A percentile compares a stretch with the other conserved stretches of the same genome.
phyloP scores from a whole-genome alignment of 2,113 vertebrate species.

The Piprites chloris region DNA sequence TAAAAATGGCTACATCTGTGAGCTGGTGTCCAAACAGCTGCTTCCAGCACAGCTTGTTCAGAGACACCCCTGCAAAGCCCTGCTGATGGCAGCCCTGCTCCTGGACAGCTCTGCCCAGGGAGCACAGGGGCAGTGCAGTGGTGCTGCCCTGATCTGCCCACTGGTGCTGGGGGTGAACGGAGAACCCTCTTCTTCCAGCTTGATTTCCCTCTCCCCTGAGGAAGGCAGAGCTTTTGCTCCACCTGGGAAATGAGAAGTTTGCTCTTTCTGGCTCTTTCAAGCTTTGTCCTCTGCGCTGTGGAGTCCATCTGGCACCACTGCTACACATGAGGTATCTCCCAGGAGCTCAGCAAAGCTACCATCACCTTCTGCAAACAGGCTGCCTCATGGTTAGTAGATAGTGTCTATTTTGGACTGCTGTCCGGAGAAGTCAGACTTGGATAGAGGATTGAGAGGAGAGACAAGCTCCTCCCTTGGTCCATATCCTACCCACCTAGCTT shows the following conservation, averaged over 20 bases:
- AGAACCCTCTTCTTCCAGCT: neutral
- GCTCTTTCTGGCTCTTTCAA: neutral
- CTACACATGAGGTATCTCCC: rapidly evolving
- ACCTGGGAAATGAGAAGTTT: neutral
- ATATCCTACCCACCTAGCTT: neutral
- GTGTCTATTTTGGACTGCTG: neutral
- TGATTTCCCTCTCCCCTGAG: neutral
- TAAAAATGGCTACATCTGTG: neutral
- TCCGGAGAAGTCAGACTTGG: neutral
- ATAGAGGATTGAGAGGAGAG: neutral
- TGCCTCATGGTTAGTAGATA: neutral
- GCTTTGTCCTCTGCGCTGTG: neutral
- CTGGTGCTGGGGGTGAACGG: neutral
- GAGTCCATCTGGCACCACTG: neutral
- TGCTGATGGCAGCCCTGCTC: neutral
- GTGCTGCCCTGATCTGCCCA: neutral
- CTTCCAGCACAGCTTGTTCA: neutral
- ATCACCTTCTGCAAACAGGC: neutral
- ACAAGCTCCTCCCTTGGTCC: neutral
- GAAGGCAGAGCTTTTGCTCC: neutral
- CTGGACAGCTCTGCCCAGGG: neutral
- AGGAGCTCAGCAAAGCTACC: neutral
- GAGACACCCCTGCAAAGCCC: neutral
- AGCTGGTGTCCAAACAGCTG: neutral
- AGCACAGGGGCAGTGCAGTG: neutral